Evolutionary conservation across 2,888 invertebrate genomes (phyloP).

Genomic region (Cartodere bifasciata): DNA sequence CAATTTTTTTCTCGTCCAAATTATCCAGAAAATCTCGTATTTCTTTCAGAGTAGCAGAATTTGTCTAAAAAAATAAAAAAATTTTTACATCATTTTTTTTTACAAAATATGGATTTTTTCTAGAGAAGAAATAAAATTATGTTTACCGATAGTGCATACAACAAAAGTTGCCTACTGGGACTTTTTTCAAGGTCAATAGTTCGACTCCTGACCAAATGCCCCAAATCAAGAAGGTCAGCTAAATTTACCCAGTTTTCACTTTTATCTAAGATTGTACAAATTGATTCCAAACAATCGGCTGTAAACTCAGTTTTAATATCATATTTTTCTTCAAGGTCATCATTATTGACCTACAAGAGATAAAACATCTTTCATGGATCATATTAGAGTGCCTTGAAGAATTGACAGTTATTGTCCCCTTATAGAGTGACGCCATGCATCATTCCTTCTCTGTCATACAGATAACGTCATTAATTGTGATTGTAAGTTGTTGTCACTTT

Average conservation of each 20-base stretch:
- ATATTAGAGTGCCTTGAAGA: too few species aligned
- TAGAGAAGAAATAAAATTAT: too few species aligned
- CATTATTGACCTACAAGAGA: too few species aligned
- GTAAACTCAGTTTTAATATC: slow-evolving; percentile 23
- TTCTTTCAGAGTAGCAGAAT: slow-evolving; percentile 22
- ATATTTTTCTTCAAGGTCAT: too few species aligned
- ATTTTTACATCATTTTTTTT: too few species aligned
- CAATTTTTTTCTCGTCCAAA: slow-evolving; percentile 31
- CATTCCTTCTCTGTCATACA: too few species aligned
- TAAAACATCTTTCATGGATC: too few species aligned
- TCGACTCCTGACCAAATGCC: slow-evolving; percentile 34
- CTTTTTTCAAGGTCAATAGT: slow-evolving; percentile 38
- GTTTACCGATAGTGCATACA: slow-evolving; percentile 39
- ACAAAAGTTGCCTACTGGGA: slow-evolving; percentile 44
- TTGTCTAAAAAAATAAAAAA: slow-evolving; percentile 23
- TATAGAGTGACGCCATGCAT: too few species aligned
- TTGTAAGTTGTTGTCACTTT: too few species aligned
- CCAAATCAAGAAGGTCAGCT: slow-evolving; percentile 40
- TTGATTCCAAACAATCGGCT: slow-evolving; percentile 31
- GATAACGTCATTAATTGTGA: too few species aligned
- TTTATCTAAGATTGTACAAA: slow-evolving; percentile 41
- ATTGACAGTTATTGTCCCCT: too few species aligned
- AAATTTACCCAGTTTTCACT: slow-evolving; percentile 47
- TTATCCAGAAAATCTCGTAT: slow-evolving; percentile 30
- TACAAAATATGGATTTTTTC: too few species aligned